phyloP scores from a whole-genome alignment of 2,113 vertebrate genomes.

The Glareola pratincola region DNA sequence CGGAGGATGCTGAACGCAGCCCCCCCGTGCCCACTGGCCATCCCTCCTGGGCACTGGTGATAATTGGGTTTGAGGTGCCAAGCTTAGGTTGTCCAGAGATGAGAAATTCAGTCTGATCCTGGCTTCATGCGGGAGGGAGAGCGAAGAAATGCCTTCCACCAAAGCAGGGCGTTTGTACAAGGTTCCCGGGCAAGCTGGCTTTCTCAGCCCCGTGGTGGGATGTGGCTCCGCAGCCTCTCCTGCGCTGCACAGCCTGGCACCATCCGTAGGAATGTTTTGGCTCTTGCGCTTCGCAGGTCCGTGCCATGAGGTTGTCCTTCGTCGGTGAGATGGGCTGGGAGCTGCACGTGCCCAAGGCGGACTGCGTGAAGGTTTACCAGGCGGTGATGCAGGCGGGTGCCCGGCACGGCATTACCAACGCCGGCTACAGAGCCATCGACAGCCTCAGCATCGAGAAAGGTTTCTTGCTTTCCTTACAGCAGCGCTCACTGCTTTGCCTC shows the following conservation, averaged over 20 bases:
- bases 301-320: slow-evolving; percentile 91
- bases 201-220: accelerated
- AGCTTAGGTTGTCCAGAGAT: not conserved
- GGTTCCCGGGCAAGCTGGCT: not conserved
- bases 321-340: slow-evolving; percentile 98
- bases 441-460: slow-evolving; percentile 98
- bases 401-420: slow-evolving; percentile 83
- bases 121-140: not conserved
- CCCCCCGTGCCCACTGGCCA: not conserved
- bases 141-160: not conserved
- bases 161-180: accelerated
- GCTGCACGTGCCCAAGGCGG: slow-evolving; percentile 83
- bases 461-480: not conserved
- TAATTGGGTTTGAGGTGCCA: not conserved
- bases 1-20: not conserved
- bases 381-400: slow-evolving; percentile 87
- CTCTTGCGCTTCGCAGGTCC: slow-evolving; percentile 75
- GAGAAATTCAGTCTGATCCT: not conserved
- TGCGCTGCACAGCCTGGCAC: accelerated
- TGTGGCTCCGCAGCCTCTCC: accelerated
- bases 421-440: slow-evolving; percentile 95
- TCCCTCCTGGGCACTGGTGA: accelerated
- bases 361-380: slow-evolving; percentile 85
- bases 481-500: accelerated
- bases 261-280: accelerated